These are phyloP conservation scores for Microcaecilia unicolor DNA, from an alignment of 2,797 vertebrate species.

Conservation along the genomic window DNA sequence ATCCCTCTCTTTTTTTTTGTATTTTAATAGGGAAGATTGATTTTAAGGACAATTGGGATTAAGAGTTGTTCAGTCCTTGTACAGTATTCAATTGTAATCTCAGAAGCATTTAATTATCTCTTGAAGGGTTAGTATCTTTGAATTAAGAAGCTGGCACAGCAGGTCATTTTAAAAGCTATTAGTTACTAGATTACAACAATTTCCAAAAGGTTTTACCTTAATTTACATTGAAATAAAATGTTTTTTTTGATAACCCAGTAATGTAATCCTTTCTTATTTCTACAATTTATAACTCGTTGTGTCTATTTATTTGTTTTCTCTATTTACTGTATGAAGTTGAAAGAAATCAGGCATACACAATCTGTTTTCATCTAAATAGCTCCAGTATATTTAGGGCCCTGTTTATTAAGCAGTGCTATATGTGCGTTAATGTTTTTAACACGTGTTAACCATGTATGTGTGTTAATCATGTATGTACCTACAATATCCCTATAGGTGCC, in stretches of 20 bases:
- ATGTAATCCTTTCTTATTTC: not conserved
- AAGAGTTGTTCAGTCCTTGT: not conserved
- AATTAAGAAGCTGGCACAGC: accelerated
- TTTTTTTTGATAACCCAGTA: not conserved
- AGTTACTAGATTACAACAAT: not conserved
- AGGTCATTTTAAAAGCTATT: not conserved
- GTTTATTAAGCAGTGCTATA: too few relatives aligned
- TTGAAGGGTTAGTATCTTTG: not conserved
- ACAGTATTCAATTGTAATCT: not conserved
- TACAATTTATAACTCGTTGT: not conserved
- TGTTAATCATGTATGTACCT: too few relatives aligned
- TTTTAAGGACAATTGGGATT: not conserved
- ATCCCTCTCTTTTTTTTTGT: not conserved
- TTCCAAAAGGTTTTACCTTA: not conserved
- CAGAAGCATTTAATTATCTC: not conserved
- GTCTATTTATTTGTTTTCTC: too few relatives aligned
- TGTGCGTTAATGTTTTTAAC: too few relatives aligned
- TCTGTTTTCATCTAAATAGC: too few relatives aligned
- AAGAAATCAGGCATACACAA: too few relatives aligned
- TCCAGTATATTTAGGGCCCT: too few relatives aligned
- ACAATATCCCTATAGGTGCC: too few relatives aligned
- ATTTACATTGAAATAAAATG: not conserved
- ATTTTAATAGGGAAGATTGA: not conserved
- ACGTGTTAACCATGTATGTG: too few relatives aligned
- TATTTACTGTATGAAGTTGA: too few relatives aligned